Evolutionary conservation across 2,888 invertebrate species (phyloP).

Genomic region (Noctua janthina): DNA sequence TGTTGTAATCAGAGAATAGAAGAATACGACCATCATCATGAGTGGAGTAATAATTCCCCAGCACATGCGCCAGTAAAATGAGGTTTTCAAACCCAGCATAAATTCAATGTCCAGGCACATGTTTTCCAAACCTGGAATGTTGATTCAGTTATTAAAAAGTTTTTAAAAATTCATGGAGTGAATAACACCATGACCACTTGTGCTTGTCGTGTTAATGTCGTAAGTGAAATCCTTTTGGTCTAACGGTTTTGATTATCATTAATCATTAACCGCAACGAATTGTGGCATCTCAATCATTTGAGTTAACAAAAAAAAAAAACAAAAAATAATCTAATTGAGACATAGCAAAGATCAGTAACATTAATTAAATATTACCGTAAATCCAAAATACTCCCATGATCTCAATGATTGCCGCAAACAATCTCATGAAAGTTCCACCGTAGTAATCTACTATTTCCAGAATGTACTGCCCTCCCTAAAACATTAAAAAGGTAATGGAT

Average conservation of each 20-base stretch:
- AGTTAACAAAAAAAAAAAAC: background rate
- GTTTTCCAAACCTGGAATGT: slow-evolving; percentile 83
- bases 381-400: slow-evolving; percentile 94
- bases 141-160: slow-evolving; percentile 6
- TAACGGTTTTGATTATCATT: background rate
- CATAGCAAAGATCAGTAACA: background rate
- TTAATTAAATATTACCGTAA: slow-evolving; percentile 89
- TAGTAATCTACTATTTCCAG: slow-evolving; percentile 94
- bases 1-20: slow-evolving; percentile 93
- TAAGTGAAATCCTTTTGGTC: background rate
- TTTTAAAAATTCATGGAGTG: background rate
- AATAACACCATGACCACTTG: background rate
- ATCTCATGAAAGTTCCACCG: slow-evolving; percentile 94
- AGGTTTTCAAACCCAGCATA: slow-evolving; percentile 93
- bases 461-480: slow-evolving; percentile 94
- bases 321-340: too few species aligned
- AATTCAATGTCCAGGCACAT: slow-evolving; percentile 93
- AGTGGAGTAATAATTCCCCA: slow-evolving; percentile 94
- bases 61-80: slow-evolving; percentile 94
- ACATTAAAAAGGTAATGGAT: slow-evolving; percentile 20
- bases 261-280: background rate
- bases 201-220: background rate
- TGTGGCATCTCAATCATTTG: background rate
- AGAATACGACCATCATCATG: slow-evolving; percentile 92
- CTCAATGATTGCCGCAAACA: slow-evolving; percentile 92